Evolutionary conservation across 2,113 vertebrate species (phyloP).

Genomic region (Chionis minor): DNA sequence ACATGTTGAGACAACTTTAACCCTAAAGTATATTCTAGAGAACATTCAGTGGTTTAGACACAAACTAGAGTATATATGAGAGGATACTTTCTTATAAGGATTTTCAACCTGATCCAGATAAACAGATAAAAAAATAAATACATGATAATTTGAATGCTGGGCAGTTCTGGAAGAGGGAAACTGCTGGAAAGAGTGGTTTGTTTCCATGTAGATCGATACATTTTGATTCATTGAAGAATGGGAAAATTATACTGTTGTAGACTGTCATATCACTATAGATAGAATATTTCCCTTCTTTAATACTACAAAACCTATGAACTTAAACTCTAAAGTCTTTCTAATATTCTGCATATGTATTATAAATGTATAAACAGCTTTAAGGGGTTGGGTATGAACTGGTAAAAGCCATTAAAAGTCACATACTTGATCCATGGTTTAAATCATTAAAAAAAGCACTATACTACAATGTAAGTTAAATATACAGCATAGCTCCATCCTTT

Average conservation of each 20-base stretch:
- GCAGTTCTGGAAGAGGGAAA: background rate
- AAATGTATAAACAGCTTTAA: background rate
- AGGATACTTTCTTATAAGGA: background rate
- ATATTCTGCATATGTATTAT: background rate
- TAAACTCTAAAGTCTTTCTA: background rate
- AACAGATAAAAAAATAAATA: background rate
- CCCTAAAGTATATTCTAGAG: background rate
- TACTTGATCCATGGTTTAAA: background rate
- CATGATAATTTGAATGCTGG: background rate
- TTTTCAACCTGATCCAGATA: background rate
- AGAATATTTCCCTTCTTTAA: background rate
- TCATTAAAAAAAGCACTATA: background rate
- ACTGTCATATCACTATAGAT: background rate
- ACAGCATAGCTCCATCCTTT: background rate
- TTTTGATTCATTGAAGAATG: background rate
- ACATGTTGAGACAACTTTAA: background rate
- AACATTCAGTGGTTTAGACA: background rate
- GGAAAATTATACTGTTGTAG: background rate
- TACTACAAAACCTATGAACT: background rate
- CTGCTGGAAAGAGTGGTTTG: background rate
- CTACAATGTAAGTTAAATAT: background rate
- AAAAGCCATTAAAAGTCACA: background rate
- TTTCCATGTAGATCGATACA: background rate
- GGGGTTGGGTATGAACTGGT: background rate
- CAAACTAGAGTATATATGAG: background rate